Conservation (phyloP, 2,888 invertebrate species). For the Pantelozetes paolii region DNA sequence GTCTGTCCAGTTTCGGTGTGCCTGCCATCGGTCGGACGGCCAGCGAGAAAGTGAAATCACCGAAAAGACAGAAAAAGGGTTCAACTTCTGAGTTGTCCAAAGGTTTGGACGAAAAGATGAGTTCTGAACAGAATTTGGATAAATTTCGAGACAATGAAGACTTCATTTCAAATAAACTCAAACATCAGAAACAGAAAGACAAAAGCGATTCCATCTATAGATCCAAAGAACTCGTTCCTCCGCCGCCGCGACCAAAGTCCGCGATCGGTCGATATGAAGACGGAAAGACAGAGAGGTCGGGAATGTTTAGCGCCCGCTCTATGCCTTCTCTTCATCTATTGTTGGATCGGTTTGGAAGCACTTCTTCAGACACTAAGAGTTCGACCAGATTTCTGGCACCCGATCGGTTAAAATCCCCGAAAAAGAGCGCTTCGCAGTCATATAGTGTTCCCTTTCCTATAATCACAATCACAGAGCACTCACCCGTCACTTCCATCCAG, state of each 20-base stretch:
- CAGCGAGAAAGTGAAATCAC: slow-evolving; percentile 40
- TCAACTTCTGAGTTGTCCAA: background rate
- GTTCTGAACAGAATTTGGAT: slow-evolving; percentile 15
- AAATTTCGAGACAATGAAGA: background rate
- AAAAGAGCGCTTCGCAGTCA: slow-evolving; percentile 45
- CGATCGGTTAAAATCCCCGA: slow-evolving; percentile 32
- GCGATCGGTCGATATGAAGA: slow-evolving; percentile 46
- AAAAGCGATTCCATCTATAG: background rate
- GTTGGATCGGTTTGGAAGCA: slow-evolving; percentile 36
- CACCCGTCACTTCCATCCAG: slow-evolving; percentile 79
- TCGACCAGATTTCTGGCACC: slow-evolving; percentile 5
- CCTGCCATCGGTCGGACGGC: slow-evolving; percentile 35
- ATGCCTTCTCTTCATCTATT: slow-evolving; percentile 64
- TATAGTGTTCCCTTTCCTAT: slow-evolving; percentile 79
- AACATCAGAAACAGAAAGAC: slow-evolving; percentile 5
- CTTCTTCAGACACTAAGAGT: background rate
- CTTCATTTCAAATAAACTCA: background rate
- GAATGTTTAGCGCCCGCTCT: slow-evolving; percentile 83
- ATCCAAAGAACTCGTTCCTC: slow-evolving; percentile 34
- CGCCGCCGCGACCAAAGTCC: slow-evolving; percentile 49
- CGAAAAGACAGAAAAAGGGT: slow-evolving; percentile 36
- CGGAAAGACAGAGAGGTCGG: slow-evolving; percentile 35
- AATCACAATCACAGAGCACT: slow-evolving; percentile 93
- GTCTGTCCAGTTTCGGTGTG: slow-evolving; percentile 24
- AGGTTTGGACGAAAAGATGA: background rate